Percentiles rank a stretch among this genome's conserved stretches.
Evolutionary conservation across 2,888 invertebrate genomes (phyloP).

Genomic region (Lamproptera curius): DNA sequence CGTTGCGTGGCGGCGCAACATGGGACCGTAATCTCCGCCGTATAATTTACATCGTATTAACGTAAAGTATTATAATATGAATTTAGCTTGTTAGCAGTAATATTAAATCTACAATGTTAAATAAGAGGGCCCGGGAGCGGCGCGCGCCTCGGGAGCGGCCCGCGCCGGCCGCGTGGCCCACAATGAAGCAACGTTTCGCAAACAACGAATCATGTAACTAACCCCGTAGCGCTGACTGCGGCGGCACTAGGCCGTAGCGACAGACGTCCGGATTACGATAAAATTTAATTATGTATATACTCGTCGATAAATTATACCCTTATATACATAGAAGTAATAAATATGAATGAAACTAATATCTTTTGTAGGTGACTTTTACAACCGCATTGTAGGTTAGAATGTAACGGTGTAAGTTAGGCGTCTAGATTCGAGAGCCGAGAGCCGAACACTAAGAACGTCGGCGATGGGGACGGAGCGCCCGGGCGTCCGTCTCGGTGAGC

Average conservation of each 20-base stretch:
- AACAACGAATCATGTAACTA: slow-evolving; percentile 76
- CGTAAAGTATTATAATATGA: slow-evolving; percentile 73
- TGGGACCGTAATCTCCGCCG: slow-evolving; percentile 66
- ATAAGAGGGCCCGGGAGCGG: slow-evolving; percentile 49
- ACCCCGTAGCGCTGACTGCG: slow-evolving; percentile 60
- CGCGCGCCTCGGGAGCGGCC: slow-evolving; percentile 20
- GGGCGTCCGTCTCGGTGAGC: slow-evolving; percentile 54
- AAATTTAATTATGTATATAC: slow-evolving; percentile 64
- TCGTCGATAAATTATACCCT: slow-evolving; percentile 74
- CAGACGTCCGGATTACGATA: slow-evolving; percentile 66
- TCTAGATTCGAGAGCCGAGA: slow-evolving; percentile 65
- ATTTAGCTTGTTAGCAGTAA: slow-evolving; percentile 70
- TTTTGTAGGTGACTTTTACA: slow-evolving; percentile 80
- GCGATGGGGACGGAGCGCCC: slow-evolving; percentile 41
- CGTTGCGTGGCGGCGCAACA: slow-evolving; percentile 38
- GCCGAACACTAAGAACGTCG: slow-evolving; percentile 52
- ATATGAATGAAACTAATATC: slow-evolving; percentile 78
- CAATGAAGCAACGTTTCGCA: slow-evolving; percentile 76
- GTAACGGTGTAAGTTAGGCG: slow-evolving; percentile 66
- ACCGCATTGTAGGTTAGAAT: slow-evolving; percentile 75
- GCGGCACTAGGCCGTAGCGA: slow-evolving; percentile 61
- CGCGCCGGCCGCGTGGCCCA: slow-evolving; percentile 46
- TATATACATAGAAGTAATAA: slow-evolving; percentile 75
- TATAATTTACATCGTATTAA: slow-evolving; percentile 58
- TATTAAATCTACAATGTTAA: slow-evolving; percentile 63